Evolutionary conservation across 1,140 invertebrate genomes (phyloP).

Genomic region (Oryzaephilus surinamensis): DNA sequence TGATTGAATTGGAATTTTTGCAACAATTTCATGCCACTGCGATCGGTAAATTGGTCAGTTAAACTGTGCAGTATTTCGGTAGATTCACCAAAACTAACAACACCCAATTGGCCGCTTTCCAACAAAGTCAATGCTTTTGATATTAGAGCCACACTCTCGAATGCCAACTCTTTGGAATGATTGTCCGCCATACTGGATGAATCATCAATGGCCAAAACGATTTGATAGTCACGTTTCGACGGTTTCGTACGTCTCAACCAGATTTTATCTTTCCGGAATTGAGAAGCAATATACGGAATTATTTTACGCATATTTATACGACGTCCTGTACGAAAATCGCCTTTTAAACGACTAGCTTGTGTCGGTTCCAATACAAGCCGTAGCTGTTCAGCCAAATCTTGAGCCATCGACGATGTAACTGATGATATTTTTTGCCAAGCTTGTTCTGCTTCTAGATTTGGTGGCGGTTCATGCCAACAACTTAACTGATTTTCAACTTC

Average conservation of each 20-base stretch:
- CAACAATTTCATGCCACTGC: slow-evolving; percentile 66
- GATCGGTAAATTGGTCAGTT: slow-evolving; percentile 72
- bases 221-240: slow-evolving; percentile 92
- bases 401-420: slow-evolving; percentile 58
- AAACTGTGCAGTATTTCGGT: slow-evolving; percentile 76
- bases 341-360: slow-evolving; percentile 76
- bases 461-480: slow-evolving; percentile 45
- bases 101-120: slow-evolving; percentile 84
- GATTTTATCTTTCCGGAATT: slow-evolving; percentile 98
- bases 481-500: slow-evolving; percentile 46
- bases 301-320: slow-evolving; percentile 97
- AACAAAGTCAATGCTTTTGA: slow-evolving; percentile 81
- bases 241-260: slow-evolving; percentile 95
- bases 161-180: slow-evolving; percentile 81
- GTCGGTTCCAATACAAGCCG: slow-evolving; percentile 91
- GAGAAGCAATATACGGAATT: slow-evolving; percentile 96
- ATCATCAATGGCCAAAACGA: slow-evolving; percentile 94
- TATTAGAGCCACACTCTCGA: slow-evolving; percentile 88
- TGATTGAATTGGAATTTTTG: slow-evolving; percentile 73
- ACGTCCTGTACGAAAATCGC: slow-evolving; percentile 92
- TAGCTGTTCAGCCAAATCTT: slow-evolving; percentile 89
- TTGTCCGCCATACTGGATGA: slow-evolving; percentile 89
- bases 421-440: slow-evolving; percentile 48
- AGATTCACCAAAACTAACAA: slow-evolving; percentile 87
- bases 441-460: slow-evolving; percentile 38